Percentiles rank a stretch among this genome's conserved stretches.
phyloP scores from a whole-genome alignment of 2,888 invertebrate genomes.

The Andrena dorsata region DNA sequence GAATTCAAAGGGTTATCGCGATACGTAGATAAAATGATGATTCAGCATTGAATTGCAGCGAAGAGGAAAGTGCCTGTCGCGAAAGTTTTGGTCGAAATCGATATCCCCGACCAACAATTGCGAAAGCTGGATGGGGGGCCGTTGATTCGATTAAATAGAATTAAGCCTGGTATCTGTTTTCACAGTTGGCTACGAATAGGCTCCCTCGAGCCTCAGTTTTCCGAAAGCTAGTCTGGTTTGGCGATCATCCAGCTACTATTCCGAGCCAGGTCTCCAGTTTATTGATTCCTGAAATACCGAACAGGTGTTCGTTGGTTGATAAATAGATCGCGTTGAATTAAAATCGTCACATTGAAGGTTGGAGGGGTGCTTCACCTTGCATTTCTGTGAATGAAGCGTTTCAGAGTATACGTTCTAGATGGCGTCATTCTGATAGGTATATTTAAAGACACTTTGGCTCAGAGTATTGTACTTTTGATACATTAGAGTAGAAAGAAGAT shows the following conservation, averaged over 20 bases:
- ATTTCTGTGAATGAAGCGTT: too few species aligned
- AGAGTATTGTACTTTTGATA: too few species aligned
- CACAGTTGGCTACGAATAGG: constrained; percentile 45
- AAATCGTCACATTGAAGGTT: not conserved
- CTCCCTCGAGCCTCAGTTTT: constrained; percentile 48
- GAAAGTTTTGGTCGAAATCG: constrained; percentile 10
- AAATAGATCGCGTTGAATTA: not conserved
- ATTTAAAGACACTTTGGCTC: too few species aligned
- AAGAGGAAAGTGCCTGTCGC: not conserved
- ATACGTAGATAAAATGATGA: not conserved
- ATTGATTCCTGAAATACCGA: constrained; percentile 37
- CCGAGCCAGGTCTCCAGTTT: constrained; percentile 32
- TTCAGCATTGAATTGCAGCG: not conserved
- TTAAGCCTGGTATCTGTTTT: constrained; percentile 51
- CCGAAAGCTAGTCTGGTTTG: constrained; percentile 45
- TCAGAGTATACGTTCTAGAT: too few species aligned
- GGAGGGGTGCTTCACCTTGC: too few species aligned
- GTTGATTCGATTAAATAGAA: constrained; percentile 72
- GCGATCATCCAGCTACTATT: constrained; percentile 55
- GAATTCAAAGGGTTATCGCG: too few species aligned
- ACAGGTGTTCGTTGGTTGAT: constrained; percentile 22
- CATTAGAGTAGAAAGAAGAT: too few species aligned
- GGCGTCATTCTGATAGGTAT: too few species aligned
- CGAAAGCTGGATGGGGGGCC: constrained; percentile 43
- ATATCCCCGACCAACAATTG: constrained; percentile 14